These are phyloP conservation scores for Rhogogaster chlorosoma DNA, from an alignment of 2,888 invertebrate species.

Conservation along the genomic window DNA sequence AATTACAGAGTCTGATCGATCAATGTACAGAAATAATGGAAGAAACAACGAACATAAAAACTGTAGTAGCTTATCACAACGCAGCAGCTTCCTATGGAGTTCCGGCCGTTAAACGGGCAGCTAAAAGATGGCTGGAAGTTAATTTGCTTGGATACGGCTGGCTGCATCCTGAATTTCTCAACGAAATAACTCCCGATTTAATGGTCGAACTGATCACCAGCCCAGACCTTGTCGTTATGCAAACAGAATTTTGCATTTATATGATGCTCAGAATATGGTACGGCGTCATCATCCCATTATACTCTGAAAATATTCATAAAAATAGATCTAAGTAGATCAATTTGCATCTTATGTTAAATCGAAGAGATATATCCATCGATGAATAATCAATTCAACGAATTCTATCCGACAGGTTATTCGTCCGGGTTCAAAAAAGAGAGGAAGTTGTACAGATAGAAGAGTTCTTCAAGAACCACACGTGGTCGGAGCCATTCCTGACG, in stretches of 20 bases:
- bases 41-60: conserved; percentile 86
- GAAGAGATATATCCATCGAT: not conserved
- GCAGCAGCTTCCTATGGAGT: conserved; percentile 86
- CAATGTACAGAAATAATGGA: conserved; percentile 87
- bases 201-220: conserved; percentile 84
- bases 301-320: too few relatives aligned
- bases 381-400: not conserved
- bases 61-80: conserved; percentile 85
- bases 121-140: conserved; percentile 85
- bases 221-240: conserved; percentile 86
- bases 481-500: conserved; percentile 80
- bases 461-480: conserved; percentile 71
- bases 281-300: not conserved
- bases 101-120: conserved; percentile 81
- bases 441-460: conserved; percentile 68
- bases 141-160: conserved; percentile 84
- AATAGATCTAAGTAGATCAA: too few relatives aligned
- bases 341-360: not conserved
- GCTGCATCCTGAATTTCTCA: conserved; percentile 80
- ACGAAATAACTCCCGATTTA: conserved; percentile 83
- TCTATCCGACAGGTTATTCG: conserved; percentile 67
- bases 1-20: conserved; percentile 86
- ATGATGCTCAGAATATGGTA: conserved; percentile 85
- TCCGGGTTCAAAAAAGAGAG: conserved; percentile 68
- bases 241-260: conserved; percentile 89